Base-by-base conservation (phyloP, 2,113 vertebrate species). In the Pogonocichla stellata region DNA sequence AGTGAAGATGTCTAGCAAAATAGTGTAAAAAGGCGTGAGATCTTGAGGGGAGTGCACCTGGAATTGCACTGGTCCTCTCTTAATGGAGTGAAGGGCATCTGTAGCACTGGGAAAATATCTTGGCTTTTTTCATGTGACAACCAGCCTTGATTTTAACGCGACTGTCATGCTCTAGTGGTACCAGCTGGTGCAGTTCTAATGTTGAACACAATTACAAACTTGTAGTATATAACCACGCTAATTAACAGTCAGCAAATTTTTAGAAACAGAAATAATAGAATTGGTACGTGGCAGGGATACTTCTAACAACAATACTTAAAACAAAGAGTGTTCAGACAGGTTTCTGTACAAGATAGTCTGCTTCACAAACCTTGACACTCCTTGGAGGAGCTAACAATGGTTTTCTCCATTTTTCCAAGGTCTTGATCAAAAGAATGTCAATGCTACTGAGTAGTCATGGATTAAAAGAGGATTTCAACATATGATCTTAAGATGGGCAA, bases 31-130 rank as follows among this genome's bases (percentile, higher is more conserved):
- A 50, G 11, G 3, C 50, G 12, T 60, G 29, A 82, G 57, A 69
- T 28, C 38, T 38, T n/a, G 42, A 20, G n/a, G 23, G 0, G 0
- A 58, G 23, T 5, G 6, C 1, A 3, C 38, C 15, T 7, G 4
- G 51, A 66, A 66, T 40, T 65, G 45, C 10, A 57, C 7, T 48
- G 34, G 34, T 65, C 24, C 53, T 78, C 24, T 72, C n/a, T 36
- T 25, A 61, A 57, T 9, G 33, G 25, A 60, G 38, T 1, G 1
- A 67, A 57, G 29, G 48, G 28, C 22, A 85, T 8, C 24, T 2
- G 0, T 24, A 60, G 43, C 57, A 24, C 45, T 31, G 36, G 36
- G 28, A 45, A 73, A 67, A 65, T 10, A 84, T 9, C 33, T n/a
- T 5, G 9, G 8, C 10, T 57, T 33, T 88, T 65, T 53, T 45